Conservation (phyloP, 2,888 invertebrate genomes). For the Odontocerum albicorne region DNA sequence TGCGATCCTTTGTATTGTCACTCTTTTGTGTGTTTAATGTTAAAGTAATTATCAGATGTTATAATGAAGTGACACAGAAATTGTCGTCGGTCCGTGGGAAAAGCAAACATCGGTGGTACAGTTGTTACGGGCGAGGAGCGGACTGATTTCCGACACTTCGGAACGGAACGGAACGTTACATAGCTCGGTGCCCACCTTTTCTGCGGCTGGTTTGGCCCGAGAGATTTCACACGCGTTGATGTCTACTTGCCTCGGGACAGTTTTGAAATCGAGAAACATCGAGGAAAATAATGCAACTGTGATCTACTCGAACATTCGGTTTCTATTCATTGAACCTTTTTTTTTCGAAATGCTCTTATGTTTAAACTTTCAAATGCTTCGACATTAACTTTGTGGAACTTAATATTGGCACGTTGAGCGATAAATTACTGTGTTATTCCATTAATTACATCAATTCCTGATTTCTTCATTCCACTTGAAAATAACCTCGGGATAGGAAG, state of each 20-base stretch:
- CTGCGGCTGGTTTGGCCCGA: slow-evolving; percentile 1
- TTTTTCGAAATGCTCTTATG: no score
- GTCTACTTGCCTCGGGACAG: slow-evolving; percentile 4
- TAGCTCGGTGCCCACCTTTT: not conserved
- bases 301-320: no score
- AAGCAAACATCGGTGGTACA: slow-evolving; percentile 34
- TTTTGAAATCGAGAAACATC: no score
- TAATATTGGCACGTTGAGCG: no score
- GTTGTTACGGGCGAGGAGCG: slow-evolving; percentile 13
- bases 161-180: not conserved
- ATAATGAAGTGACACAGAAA: slow-evolving; percentile 30
- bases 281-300: no score
- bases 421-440: no score
- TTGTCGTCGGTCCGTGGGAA: slow-evolving; percentile 34
- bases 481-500: no score
- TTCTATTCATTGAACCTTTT: no score
- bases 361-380: no score
- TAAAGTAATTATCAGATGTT: slow-evolving; percentile 31
- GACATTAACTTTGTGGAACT: no score
- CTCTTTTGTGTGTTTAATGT: slow-evolving; percentile 11
- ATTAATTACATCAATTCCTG: no score
- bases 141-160: slow-evolving; percentile 15
- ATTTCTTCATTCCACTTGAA: no score
- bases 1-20: not conserved
- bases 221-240: slow-evolving; percentile 12